phyloP scores from a whole-genome alignment of 2,797 vertebrate genomes.

The Hapalemur alaotrensis region DNA sequence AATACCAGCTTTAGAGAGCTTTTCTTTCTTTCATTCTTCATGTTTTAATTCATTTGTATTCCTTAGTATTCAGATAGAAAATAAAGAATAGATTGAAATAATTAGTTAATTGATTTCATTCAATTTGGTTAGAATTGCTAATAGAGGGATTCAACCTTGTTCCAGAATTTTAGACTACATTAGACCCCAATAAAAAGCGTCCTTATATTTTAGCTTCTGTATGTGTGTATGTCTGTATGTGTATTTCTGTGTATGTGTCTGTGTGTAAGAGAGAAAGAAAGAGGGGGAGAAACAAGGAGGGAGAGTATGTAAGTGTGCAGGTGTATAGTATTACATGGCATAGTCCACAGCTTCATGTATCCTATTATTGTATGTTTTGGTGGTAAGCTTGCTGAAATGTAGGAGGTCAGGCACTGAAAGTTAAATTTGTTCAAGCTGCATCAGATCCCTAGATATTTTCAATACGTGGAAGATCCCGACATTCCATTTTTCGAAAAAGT shows the following conservation, averaged over 20 bases:
- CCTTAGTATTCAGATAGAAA: slow-evolving; percentile 11
- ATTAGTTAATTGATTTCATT: neutral
- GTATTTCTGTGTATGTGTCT: neutral
- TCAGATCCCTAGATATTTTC: neutral
- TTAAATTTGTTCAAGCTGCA: neutral
- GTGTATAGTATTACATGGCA: neutral
- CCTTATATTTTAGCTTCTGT: neutral
- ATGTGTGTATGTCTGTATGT: neutral
- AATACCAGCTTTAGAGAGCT: neutral
- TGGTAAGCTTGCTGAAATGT: neutral
- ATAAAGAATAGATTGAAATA: neutral
- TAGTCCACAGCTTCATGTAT: neutral
- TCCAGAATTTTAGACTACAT: neutral
- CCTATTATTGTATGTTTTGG: neutral
- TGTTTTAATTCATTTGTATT: slow-evolving; percentile 51
- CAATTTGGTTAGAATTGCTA: neutral
- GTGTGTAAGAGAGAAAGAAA: neutral
- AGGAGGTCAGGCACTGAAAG: neutral
- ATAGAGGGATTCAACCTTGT: neutral
- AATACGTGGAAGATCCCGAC: neutral
- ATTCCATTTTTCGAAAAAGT: neutral
- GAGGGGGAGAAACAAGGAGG: too few relatives aligned
- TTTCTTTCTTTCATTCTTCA: slow-evolving; percentile 24
- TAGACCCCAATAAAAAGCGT: neutral
- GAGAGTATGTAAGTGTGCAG: neutral